A percentile compares a stretch with the other conserved stretches of the same genome.
Evolutionary conservation across 1,140 invertebrate species (phyloP).

Genomic region (Achatina immaculata): DNA sequence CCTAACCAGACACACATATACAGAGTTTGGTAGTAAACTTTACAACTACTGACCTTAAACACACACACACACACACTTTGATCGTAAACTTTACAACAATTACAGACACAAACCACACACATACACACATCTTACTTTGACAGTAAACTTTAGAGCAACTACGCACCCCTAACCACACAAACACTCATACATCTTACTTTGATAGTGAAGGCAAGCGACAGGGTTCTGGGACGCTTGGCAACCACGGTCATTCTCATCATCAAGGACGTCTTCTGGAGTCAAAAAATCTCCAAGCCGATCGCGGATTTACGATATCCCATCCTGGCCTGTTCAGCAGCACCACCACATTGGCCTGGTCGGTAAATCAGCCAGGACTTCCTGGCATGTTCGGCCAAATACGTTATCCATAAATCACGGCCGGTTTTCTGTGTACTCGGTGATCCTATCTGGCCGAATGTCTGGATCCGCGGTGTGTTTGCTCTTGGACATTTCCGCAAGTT

Average conservation of each 20-base stretch:
- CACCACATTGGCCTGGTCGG: background rate
- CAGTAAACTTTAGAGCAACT: background rate
- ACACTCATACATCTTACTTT: conserved; percentile 18
- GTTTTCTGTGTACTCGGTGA: no score
- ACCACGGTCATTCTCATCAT: conserved; percentile 29
- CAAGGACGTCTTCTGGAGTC: background rate
- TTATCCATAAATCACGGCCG: background rate
- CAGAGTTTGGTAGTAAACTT: background rate
- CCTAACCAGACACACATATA: background rate
- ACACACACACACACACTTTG: background rate
- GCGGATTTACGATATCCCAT: background rate
- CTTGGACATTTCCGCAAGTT: no score
- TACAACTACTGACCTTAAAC: background rate
- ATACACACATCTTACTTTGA: background rate
- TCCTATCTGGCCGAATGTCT: no score
- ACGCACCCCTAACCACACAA: background rate
- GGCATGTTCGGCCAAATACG: background rate
- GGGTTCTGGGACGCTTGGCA: conserved; percentile 10
- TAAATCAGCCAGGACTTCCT: background rate
- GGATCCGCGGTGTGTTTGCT: no score
- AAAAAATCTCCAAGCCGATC: background rate
- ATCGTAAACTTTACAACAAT: background rate
- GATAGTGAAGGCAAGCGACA: conserved; percentile 23
- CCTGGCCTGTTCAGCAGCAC: background rate
- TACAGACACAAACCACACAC: background rate